These are phyloP conservation scores for Asbolus verrucosus DNA, from an alignment of 1,140 invertebrate genomes.

Conservation along the genomic window DNA sequence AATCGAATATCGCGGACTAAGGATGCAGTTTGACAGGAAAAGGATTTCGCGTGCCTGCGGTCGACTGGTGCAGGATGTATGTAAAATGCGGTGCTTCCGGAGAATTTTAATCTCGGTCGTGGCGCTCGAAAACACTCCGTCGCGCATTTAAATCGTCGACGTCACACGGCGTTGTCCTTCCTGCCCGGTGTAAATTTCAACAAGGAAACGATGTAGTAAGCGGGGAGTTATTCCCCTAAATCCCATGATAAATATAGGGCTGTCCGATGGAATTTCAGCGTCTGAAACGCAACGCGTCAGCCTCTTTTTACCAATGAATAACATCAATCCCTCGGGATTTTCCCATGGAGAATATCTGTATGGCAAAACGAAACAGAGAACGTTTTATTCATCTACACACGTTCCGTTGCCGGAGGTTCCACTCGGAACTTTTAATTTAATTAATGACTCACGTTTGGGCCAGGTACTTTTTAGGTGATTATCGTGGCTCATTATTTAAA, in stretches of 20 bases:
- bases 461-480: conserved; percentile 2
- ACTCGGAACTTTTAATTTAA: conserved; percentile 12
- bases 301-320: conserved; percentile 18
- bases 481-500: conserved; percentile 1
- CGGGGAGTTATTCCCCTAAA: too few relatives aligned
- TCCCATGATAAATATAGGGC: conserved; percentile 14
- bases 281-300: too few relatives aligned
- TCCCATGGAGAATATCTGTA: not conserved
- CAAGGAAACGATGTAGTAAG: too few relatives aligned
- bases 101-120: conserved; percentile 32
- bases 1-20: too few relatives aligned
- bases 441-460: conserved; percentile 11
- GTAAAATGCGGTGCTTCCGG: conserved; percentile 35
- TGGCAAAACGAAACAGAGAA: not conserved
- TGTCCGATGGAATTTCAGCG: conserved; percentile 23
- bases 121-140: conserved; percentile 33
- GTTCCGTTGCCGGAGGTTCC: conserved; percentile 14
- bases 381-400: too few relatives aligned
- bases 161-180: conserved; percentile 21
- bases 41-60: conserved; percentile 28
- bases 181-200: conserved; percentile 3
- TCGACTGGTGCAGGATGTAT: conserved; percentile 30
- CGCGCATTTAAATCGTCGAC: conserved; percentile 33
- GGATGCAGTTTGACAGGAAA: conserved; percentile 27
- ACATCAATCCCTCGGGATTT: not conserved